Base-by-base conservation (phyloP, 1,140 invertebrate species). In the Plodia interpunctella region DNA sequence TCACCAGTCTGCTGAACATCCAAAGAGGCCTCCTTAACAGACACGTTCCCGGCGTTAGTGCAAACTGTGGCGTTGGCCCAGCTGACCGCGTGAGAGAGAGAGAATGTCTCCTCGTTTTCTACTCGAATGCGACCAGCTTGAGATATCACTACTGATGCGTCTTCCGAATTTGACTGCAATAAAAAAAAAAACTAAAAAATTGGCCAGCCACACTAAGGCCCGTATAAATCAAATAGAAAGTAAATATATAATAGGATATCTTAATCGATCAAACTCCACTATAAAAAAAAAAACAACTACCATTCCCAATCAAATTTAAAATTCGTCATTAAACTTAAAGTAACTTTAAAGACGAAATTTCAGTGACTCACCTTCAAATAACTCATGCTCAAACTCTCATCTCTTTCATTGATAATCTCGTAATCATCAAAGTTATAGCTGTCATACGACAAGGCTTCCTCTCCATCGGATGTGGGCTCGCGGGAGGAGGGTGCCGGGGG, bases 1-100 rank as follows among this genome's bases (percentile, higher is more conserved):
- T 57, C 13, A 84, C 83, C 53, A 93, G 83, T 83, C 93, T 93
- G 65, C 74, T 97, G 95, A 25, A 98, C 95, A 83, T 97, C 95
- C n/a, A 93, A 90, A 0, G 92, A 93, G 0, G 92, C 93, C 50
- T 91, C 90, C 79, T 90, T 91, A 65, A 79, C 87, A 62, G 74
- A 92, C 19, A 82, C 56, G 56, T 83, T 66, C 69, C 75, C 56
- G 38, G 51, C 66, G 60, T 69, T 74, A 17, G 67, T 70, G 51
- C 73, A 70, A 2, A 35, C 52, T 10, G 61, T 61, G 13, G 28
- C 49, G 25, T 20, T 55, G 53, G 49, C 55, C 56, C 56, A 49
- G 21, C 57, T 25, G 49, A 10, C 52, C 15, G 38, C 53, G 13
- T 44, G 13, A 9, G 75, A 68, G n/a, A 71, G 30, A 0, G 72